Percentiles rank a stretch among this genome's conserved stretches.
Evolutionary conservation across 2,888 invertebrate species (phyloP).

Genomic region (Coenonympha glycerion): DNA sequence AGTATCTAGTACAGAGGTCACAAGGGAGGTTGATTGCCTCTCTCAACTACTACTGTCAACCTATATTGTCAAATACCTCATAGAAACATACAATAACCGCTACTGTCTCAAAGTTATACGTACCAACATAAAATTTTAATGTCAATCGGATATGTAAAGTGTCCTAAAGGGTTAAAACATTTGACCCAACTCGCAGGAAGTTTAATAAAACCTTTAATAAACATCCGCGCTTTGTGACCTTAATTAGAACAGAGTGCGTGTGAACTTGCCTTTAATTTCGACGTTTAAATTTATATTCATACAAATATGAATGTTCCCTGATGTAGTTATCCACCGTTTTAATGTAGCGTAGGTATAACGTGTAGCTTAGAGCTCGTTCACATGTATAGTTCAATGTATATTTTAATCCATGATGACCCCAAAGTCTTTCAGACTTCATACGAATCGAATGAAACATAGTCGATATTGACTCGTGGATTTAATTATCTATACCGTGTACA

Average conservation of each 20-base stretch:
- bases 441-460: too few relatives aligned
- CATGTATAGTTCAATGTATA: too few relatives aligned
- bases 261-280: not conserved
- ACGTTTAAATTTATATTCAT: slow-evolving; percentile 5
- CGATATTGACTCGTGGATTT: too few relatives aligned
- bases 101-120: too few relatives aligned
- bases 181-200: not conserved
- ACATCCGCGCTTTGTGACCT: not conserved
- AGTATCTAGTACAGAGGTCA: too few relatives aligned
- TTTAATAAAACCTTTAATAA: slow-evolving; percentile 1
- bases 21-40: too few relatives aligned
- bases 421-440: too few relatives aligned
- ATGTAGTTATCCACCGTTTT: not conserved
- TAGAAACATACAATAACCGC: too few relatives aligned
- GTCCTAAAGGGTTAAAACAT: not conserved
- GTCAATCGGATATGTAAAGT: slow-evolving; percentile 3
- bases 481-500: too few relatives aligned
- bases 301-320: not conserved
- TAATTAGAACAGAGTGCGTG: slow-evolving; percentile 2
- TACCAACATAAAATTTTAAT: slow-evolving; percentile 1
- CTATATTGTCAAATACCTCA: too few relatives aligned
- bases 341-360: not conserved
- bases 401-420: too few relatives aligned
- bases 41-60: too few relatives aligned
- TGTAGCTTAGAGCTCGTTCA: not conserved